Conservation (phyloP, 2,113 vertebrate genomes). For the Oxyruncus cristatus region DNA sequence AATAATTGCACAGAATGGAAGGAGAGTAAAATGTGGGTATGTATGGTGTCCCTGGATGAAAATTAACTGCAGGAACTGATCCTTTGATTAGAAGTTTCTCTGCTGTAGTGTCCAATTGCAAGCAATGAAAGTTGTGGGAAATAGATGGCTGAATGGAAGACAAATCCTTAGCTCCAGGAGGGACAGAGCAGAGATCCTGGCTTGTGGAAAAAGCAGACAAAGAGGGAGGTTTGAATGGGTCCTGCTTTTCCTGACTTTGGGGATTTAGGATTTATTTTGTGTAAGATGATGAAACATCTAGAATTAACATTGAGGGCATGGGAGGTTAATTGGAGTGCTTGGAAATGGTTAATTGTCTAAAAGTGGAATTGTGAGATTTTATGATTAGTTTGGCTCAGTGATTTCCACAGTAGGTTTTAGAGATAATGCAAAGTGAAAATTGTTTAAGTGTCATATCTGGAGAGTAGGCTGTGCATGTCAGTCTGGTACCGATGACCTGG, state of each 20-base stretch:
- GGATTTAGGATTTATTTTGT: background rate
- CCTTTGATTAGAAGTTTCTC: conserved; percentile 7
- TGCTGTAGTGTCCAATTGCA: background rate
- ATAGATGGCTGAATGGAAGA: background rate
- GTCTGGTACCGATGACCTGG: background rate
- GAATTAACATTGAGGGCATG: background rate
- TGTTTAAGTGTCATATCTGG: background rate
- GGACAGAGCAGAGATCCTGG: background rate
- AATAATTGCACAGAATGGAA: conserved; percentile 3
- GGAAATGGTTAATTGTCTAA: background rate
- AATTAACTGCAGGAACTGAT: background rate
- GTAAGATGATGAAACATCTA: background rate
- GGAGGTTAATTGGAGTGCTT: background rate
- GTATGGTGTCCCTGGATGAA: background rate
- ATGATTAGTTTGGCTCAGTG: background rate
- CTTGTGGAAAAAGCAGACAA: background rate
- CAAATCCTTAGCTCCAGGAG: background rate
- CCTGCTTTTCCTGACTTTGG: background rate
- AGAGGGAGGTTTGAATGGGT: background rate
- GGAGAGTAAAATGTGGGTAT: background rate
- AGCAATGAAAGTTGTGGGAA: background rate
- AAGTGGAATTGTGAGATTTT: background rate
- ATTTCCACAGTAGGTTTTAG: background rate
- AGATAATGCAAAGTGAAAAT: background rate
- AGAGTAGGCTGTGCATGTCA: background rate